These are phyloP conservation scores for Callithrix jacchus DNA, from an alignment of 2,113 vertebrate species.

Conservation along the genomic window DNA sequence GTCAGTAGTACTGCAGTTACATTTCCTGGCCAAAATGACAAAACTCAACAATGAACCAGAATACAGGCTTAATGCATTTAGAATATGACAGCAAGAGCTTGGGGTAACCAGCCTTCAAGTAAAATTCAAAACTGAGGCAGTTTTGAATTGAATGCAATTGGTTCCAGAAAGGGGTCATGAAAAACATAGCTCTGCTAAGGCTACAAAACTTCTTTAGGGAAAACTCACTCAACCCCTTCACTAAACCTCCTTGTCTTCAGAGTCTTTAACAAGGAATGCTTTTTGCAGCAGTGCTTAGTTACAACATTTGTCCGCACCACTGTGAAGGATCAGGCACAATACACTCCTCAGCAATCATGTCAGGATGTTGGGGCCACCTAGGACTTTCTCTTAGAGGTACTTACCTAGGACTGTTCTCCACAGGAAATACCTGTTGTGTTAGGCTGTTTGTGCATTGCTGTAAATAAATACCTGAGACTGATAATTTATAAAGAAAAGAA, in stretches of 20 bases:
- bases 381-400: not conserved
- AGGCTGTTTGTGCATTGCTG: no score
- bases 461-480: no score
- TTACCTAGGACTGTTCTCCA: not conserved
- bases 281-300: not conserved
- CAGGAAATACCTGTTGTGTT: not conserved
- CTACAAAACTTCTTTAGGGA: not conserved
- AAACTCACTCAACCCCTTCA: not conserved
- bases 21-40: not conserved
- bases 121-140: not conserved
- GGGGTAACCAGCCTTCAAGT: not conserved
- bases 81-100: not conserved
- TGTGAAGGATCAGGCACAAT: not conserved
- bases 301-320: not conserved
- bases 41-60: not conserved
- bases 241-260: not conserved
- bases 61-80: not conserved
- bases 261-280: not conserved
- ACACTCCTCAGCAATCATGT: not conserved
- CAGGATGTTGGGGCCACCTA: not conserved
- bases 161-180: not conserved
- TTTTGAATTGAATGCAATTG: not conserved
- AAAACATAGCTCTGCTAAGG: not conserved
- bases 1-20: not conserved
- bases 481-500: no score